phyloP scores from a whole-genome alignment of 2,888 invertebrate species.

The Plemyria rubiginata region DNA sequence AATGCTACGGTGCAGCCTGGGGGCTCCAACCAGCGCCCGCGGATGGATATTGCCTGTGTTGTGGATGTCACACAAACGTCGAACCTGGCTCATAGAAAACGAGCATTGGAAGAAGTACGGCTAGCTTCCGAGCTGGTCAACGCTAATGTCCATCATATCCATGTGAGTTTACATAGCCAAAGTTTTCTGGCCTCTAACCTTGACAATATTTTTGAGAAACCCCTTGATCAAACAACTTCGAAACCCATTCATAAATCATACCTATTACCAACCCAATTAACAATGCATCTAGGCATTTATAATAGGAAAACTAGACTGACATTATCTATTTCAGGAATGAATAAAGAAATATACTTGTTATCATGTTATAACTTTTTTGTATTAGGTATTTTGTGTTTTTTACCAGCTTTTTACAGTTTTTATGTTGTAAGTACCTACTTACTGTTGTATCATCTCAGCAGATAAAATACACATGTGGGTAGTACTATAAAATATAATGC shows the following conservation, averaged over 20 bases:
- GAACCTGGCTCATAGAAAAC: constrained; percentile 90
- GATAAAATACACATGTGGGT: too few relatives aligned
- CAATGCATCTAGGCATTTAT: too few relatives aligned
- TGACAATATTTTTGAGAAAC: background rate
- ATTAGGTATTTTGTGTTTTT: too few relatives aligned
- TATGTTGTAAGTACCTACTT: too few relatives aligned
- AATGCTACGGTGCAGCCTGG: constrained; percentile 78
- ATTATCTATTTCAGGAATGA: too few relatives aligned
- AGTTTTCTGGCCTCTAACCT: constrained; percentile 1
- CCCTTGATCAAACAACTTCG: background rate
- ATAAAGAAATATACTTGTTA: too few relatives aligned
- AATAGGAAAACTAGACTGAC: too few relatives aligned
- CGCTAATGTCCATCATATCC: constrained; percentile 93
- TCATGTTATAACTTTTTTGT: too few relatives aligned
- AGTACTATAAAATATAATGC: too few relatives aligned
- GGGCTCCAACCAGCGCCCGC: constrained; percentile 79
- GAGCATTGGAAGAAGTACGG: constrained; percentile 93
- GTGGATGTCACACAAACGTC: constrained; percentile 91
- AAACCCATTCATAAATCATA: background rate
- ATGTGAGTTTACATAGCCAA: constrained; percentile 83
- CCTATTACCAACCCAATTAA: too few relatives aligned
- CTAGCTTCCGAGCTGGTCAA: constrained; percentile 91
- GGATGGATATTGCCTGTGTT: constrained; percentile 96
- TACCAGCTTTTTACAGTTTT: too few relatives aligned
- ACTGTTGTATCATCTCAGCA: too few relatives aligned